A percentile compares a stretch with the other conserved stretches of the same genome.
phyloP scores from a whole-genome alignment of 2,113 vertebrate species.

The Spermophilus dauricus region DNA sequence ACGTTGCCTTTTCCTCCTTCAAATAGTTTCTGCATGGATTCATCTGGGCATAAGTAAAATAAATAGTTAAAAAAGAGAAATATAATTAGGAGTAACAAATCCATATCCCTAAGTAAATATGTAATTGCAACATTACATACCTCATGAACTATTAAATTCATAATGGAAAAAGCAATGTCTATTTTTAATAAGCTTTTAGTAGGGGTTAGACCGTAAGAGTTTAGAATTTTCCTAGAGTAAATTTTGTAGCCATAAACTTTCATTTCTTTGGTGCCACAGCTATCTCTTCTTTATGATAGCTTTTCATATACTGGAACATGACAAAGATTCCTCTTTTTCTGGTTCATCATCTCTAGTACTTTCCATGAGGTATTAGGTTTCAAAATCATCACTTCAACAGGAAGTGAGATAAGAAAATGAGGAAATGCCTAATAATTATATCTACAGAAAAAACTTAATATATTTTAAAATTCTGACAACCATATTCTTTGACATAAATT shows the following conservation, averaged over 20 bases:
- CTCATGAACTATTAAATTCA: background rate
- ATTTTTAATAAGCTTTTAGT: background rate
- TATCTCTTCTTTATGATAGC: background rate
- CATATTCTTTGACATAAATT: background rate
- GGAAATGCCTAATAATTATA: background rate
- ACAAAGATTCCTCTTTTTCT: background rate
- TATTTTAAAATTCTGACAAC: background rate
- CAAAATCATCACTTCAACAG: background rate
- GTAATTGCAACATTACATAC: background rate
- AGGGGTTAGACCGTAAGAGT: background rate
- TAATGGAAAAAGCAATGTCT: background rate
- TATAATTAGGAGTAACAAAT: background rate
- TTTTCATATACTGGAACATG: background rate
- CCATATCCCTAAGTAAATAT: background rate
- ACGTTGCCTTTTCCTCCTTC: conserved; percentile 98
- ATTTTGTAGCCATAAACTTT: background rate
- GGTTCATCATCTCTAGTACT: background rate
- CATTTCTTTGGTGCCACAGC: background rate
- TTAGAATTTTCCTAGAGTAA: conserved; percentile 1
- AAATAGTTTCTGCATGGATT: conserved; percentile 99
- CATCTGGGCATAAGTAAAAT: conserved; percentile 90
- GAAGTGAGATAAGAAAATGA: conserved; percentile 27
- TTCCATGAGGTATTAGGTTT: background rate
- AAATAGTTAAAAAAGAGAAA: conserved; percentile 57
- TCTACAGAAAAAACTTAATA: background rate